Evolutionary conservation across 2,888 invertebrate genomes (phyloP), one percentile per base, ranked within the genome.

Genomic region (Thecophora atra): DNA sequence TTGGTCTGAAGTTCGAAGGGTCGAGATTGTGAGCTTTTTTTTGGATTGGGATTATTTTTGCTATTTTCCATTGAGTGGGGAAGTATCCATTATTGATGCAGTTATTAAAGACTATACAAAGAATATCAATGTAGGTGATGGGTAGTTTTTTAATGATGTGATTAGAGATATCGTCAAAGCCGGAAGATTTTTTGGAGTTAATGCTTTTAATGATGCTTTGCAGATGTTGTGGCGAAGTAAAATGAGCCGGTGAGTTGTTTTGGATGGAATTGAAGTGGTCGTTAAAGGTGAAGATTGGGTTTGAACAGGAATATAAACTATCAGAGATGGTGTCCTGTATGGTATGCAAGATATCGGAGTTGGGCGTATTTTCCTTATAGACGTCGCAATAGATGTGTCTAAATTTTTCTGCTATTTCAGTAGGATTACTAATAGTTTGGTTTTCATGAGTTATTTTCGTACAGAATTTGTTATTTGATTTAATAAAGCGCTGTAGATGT

Each of bases 21-120:
- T 37, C 37, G 11, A 8, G 37, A 37, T 37, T 37, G 11, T 37
- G 37, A 8, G 6, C 44, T 44, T 47, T 37, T 37, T 37, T 37
- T 37, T 37, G 37, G 13, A 66, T 30, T 17, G 66, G 66, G 37
- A 52, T 19, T 6, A 66, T 66, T 66, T 66, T 66, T 21, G 54
- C 54, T 17, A 47, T 7, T 60, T 58, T 60, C 68, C 68, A 69
- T 4, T 11, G 6, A n/a, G 15, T 69, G 24, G 68, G 54, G 28
- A 66, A 66, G 19, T 66, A 72, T 4, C 56, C 62, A 51, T 74
- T 72, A 52, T 66, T 72, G 0, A 71, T 30, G 37, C 74, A 70
- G 44, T 72, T 74, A 28, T 74, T 74, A 54, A 72, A 70, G 17
- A 70, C 24, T 8, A 60, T 66, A 19, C 58, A 63, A 13, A 74